phyloP scores from a whole-genome alignment of 92 coral and sea anemone genomes.

The Bergia sp. region DNA sequence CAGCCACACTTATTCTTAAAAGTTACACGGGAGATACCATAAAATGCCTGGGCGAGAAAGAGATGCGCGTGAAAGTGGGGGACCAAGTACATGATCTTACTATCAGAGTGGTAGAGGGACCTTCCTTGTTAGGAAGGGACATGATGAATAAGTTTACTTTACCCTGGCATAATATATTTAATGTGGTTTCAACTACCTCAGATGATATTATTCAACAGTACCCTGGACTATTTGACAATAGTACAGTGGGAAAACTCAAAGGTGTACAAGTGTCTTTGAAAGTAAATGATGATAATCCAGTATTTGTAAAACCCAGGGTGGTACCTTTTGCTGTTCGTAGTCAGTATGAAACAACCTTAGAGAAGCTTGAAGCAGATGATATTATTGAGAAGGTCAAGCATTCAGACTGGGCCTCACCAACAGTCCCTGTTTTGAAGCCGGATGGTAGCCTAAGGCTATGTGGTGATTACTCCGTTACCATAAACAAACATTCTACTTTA shows the following conservation, averaged over 20 bases:
- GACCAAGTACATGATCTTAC: too few relatives aligned
- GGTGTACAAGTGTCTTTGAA: constrained; percentile 59
- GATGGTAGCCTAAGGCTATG: constrained; percentile 11
- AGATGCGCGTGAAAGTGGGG: too few relatives aligned
- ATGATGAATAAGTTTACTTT: too few relatives aligned
- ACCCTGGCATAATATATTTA: too few relatives aligned
- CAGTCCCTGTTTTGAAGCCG: constrained; percentile 12
- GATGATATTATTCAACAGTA: constrained; percentile 55
- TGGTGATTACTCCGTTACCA: background rate
- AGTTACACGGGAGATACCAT: too few relatives aligned
- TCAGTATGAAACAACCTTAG: constrained; percentile 46
- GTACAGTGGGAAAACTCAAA: constrained; percentile 57
- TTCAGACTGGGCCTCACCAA: background rate
- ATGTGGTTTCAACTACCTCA: too few relatives aligned
- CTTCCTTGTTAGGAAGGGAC: too few relatives aligned
- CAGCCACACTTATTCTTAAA: too few relatives aligned
- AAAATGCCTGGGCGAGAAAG: too few relatives aligned
- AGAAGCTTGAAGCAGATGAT: constrained; percentile 52
- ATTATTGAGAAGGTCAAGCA: constrained; percentile 40
- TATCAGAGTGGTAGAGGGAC: too few relatives aligned
- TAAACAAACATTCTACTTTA: background rate
- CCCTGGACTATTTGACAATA: constrained; percentile 52
- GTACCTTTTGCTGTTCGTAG: constrained; percentile 64
- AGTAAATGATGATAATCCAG: constrained; percentile 33
- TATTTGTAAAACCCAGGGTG: constrained; percentile 46